Evolutionary conservation across 2,888 invertebrate species (phyloP).

Genomic region (Camponotus fellah): DNA sequence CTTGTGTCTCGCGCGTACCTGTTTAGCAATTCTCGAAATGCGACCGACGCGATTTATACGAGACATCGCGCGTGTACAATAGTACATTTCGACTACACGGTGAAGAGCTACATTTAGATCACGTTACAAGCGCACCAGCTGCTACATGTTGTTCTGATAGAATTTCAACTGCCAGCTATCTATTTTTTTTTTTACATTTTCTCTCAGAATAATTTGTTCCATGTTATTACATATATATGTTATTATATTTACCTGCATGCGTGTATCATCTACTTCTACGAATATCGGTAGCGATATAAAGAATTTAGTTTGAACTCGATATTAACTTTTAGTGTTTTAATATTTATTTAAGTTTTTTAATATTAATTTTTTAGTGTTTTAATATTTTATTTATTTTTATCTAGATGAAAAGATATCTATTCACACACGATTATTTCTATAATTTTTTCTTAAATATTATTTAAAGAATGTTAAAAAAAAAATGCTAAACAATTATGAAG

Average conservation of each 20-base stretch:
- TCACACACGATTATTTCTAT: background rate
- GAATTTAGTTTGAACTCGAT: background rate
- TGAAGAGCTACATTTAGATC: constrained; percentile 41
- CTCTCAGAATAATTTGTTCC: constrained; percentile 4
- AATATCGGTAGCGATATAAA: background rate
- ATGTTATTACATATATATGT: background rate
- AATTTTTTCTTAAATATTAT: background rate
- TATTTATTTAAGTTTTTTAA: too few species aligned
- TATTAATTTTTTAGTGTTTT: too few species aligned
- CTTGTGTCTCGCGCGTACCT: constrained; percentile 45
- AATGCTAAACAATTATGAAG: background rate
- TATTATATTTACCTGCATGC: background rate
- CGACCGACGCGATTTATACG: constrained; percentile 40
- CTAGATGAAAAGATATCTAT: background rate
- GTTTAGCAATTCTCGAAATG: constrained; percentile 51
- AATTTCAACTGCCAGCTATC: constrained; percentile 33
- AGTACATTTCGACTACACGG: constrained; percentile 37
- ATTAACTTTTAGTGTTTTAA: background rate
- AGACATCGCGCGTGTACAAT: constrained; percentile 35
- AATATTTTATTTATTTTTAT: background rate
- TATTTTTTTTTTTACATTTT: constrained; percentile 26
- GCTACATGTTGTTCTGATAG: constrained; percentile 22
- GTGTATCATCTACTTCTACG: background rate
- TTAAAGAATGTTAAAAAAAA: too few species aligned
- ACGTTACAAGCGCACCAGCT: constrained; percentile 27